Conservation (phyloP, 1,140 invertebrate species). For the Aphaenogaster rudis region DNA sequence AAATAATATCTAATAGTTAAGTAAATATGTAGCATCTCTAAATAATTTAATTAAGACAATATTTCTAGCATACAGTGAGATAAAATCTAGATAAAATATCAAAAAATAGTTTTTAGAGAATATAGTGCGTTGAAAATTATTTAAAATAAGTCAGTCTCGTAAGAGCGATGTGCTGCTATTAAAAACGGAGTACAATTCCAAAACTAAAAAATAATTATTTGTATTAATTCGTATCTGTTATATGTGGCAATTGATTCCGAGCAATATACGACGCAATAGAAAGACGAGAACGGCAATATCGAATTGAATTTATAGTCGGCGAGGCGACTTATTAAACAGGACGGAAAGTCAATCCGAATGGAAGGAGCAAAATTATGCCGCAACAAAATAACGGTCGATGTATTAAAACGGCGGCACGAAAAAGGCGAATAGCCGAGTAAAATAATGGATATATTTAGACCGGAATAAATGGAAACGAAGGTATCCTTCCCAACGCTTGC, state of each 20-base stretch:
- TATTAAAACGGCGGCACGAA: not conserved
- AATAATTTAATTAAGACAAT: not conserved
- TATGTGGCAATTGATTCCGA: not conserved
- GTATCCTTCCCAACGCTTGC: not conserved
- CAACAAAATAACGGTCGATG: not conserved
- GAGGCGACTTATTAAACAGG: conserved; percentile 1
- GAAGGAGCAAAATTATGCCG: conserved; percentile 6
- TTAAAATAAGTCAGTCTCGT: not conserved
- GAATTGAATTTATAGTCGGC: conserved; percentile 14
- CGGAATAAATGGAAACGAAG: conserved; percentile 31
- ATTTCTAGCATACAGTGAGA: not conserved
- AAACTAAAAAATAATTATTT: not conserved
- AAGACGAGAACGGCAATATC: conserved; percentile 28
- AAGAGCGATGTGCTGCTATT: not conserved
- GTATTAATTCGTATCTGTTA: not conserved
- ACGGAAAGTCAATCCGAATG: not conserved
- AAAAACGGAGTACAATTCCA: not conserved
- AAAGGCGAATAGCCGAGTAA: not conserved
- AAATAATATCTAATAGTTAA: not conserved
- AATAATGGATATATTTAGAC: conserved; percentile 1
- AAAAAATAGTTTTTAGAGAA: not conserved
- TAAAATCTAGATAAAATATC: not conserved
- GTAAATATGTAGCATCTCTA: not conserved
- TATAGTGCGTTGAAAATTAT: not conserved
- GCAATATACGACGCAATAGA: not conserved